phyloP scores from a whole-genome alignment of 30 jellyfish, hydroid and myxozoan species.

The Aurelia aurita region DNA sequence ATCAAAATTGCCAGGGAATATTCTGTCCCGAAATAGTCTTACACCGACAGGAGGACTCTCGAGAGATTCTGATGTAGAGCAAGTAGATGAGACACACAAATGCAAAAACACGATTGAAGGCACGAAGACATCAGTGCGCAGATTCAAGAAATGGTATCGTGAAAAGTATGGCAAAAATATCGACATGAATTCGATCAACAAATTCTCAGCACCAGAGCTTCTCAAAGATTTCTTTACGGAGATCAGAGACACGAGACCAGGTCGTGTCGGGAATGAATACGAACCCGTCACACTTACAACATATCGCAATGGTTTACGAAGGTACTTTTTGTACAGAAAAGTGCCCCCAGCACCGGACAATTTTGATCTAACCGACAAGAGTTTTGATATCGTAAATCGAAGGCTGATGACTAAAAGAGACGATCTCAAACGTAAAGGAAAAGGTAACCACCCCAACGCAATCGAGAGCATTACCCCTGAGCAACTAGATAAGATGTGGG shows the following conservation, averaged over 20 bases:
- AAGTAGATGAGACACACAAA: constrained; percentile 95
- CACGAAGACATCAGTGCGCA: constrained; percentile 94
- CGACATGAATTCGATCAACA: constrained; percentile 90
- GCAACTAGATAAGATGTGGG: constrained; percentile 98
- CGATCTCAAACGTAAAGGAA: constrained; percentile 95
- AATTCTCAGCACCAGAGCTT: constrained; percentile 95
- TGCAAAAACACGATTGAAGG: constrained; percentile 99
- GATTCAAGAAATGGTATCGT: constrained; percentile 95
- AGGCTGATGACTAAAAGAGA: constrained; percentile 92
- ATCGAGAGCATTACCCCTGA: constrained; percentile 97
- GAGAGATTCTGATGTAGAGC: constrained; percentile 93
- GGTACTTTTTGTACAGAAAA: constrained; percentile 91
- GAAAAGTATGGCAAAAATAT: constrained; percentile 84
- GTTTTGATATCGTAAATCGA: constrained; percentile 92
- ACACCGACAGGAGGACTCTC: constrained; percentile 71
- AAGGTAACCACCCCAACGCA: constrained; percentile 98
- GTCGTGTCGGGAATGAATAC: constrained; percentile 97
- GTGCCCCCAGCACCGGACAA: constrained; percentile 97
- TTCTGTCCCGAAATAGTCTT: constrained; percentile 36
- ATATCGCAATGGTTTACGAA: constrained; percentile 93
- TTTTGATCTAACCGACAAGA: constrained; percentile 95
- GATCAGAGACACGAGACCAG: constrained; percentile 98
- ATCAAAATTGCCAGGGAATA: constrained; percentile 43
- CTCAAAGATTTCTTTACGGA: constrained; percentile 95
- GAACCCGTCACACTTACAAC: constrained; percentile 99